These are phyloP conservation scores for Chrysotoxum bicinctum DNA, from an alignment of 2,888 invertebrate genomes.

Conservation along the genomic window DNA sequence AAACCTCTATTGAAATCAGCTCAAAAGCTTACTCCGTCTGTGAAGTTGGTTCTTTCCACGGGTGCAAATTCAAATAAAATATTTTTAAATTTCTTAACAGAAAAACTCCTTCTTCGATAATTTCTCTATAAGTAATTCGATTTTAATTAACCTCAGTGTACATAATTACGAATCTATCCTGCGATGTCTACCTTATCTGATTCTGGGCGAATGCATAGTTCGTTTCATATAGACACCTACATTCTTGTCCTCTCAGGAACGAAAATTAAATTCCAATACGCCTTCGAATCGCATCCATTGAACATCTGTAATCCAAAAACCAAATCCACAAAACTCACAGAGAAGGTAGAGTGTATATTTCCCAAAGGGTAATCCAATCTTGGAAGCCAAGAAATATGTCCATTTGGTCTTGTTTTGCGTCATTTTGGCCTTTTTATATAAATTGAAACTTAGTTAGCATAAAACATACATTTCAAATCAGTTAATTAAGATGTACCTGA, in stretches of 20 bases:
- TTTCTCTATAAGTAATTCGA: constrained; percentile 39
- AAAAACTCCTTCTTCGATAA: neutral
- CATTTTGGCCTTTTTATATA: constrained; percentile 32
- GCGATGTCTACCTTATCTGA: constrained; percentile 41
- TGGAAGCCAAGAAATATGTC: constrained; percentile 46
- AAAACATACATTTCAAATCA: constrained; percentile 73
- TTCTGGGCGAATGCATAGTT: constrained; percentile 1
- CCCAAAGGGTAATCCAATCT: constrained; percentile 46
- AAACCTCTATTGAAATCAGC: too few species aligned
- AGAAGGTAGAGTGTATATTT: neutral
- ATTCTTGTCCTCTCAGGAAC: constrained; percentile 5
- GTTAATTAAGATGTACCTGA: constrained; percentile 73
- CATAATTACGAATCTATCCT: constrained; percentile 54
- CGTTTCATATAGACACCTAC: constrained; percentile 6
- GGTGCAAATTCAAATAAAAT: too few species aligned
- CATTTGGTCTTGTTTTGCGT: constrained; percentile 34
- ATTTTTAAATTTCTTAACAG: neutral
- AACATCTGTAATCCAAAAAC: constrained; percentile 47
- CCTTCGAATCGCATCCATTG: constrained; percentile 7
- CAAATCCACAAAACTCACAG: neutral
- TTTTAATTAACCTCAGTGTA: constrained; percentile 68
- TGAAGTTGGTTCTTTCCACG: too few species aligned
- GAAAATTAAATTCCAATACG: constrained; percentile 52
- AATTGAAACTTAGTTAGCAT: constrained; percentile 72
- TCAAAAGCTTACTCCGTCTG: too few species aligned